phyloP scores from a whole-genome alignment of 1,140 invertebrate genomes.

The Aphelinus atriplicis region DNA sequence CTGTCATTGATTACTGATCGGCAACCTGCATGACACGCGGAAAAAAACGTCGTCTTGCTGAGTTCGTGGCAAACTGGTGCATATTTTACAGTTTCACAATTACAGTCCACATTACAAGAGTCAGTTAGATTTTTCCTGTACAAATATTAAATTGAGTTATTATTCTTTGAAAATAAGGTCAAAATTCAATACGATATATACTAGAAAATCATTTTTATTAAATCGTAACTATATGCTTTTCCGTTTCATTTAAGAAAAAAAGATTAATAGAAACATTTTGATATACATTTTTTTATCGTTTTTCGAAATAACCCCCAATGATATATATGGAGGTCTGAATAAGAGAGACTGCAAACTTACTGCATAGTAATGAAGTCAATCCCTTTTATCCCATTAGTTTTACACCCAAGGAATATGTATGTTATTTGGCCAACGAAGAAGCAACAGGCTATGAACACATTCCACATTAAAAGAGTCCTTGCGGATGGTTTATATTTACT shows the following conservation, averaged over 20 bases:
- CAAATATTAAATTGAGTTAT: no score
- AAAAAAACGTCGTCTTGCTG: conserved; percentile 69
- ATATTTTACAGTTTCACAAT: conserved; percentile 68
- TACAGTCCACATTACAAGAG: conserved; percentile 68
- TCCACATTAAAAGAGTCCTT: conserved; percentile 72
- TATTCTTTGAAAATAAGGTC: no score
- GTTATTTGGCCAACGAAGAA: conserved; percentile 66
- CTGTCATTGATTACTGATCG: conserved; percentile 52
- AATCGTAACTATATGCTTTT: no score
- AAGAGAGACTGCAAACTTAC: conserved; percentile 51
- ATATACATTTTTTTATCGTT: no score
- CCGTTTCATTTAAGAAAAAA: no score
- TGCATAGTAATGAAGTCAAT: conserved; percentile 54
- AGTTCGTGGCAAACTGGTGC: conserved; percentile 70
- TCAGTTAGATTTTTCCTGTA: conserved; percentile 66
- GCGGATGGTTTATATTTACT: conserved; percentile 72
- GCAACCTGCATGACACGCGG: conserved; percentile 74
- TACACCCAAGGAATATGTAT: conserved; percentile 71
- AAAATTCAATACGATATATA: no score
- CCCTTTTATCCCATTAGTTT: conserved; percentile 56
- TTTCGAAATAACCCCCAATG: no score
- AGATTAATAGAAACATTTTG: no score
- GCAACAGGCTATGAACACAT: conserved; percentile 70
- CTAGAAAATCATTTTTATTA: no score
- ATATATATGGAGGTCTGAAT: neutral